Conservation (phyloP, 2,888 invertebrate species). For the Herminia tarsipennalis region DNA sequence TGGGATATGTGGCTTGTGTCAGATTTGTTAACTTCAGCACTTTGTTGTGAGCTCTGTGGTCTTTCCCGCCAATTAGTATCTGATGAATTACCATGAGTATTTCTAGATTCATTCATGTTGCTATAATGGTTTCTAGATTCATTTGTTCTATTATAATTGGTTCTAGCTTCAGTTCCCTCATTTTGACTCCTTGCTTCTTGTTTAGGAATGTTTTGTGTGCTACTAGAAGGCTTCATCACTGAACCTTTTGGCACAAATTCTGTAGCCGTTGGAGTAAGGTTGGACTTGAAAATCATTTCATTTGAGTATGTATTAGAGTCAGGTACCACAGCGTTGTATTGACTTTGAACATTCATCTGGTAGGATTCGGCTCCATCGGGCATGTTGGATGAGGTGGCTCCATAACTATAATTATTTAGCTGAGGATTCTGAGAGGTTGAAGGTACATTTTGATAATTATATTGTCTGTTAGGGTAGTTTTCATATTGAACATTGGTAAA, state of each 20-base stretch:
- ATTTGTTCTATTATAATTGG: constrained; percentile 27
- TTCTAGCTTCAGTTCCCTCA: constrained; percentile 37
- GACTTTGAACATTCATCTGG: constrained; percentile 53
- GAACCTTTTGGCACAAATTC: constrained; percentile 85
- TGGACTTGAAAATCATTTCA: constrained; percentile 76
- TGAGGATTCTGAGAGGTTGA: constrained; percentile 62
- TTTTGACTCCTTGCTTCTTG: constrained; percentile 48
- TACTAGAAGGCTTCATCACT: constrained; percentile 48
- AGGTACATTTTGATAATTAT: constrained; percentile 67
- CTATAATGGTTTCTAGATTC: constrained; percentile 34
- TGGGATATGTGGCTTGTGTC: constrained; percentile 44
- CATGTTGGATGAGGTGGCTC: constrained; percentile 50
- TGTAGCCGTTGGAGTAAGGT: constrained; percentile 83
- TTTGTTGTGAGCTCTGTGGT: constrained; percentile 54
- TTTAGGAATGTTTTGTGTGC: constrained; percentile 50
- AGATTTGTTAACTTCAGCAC: constrained; percentile 34
- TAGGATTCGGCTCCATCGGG: constrained; percentile 53
- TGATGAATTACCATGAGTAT: constrained; percentile 56
- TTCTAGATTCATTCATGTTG: constrained; percentile 37
- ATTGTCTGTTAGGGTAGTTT: constrained; percentile 64
- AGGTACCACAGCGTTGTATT: constrained; percentile 48
- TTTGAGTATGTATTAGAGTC: constrained; percentile 57
- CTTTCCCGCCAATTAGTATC: constrained; percentile 74
- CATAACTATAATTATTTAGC: constrained; percentile 56
- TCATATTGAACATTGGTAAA: constrained; percentile 67